These are phyloP conservation scores for Blastomussa wellsi DNA, from an alignment of 92 coral and sea anemone genomes.

Conservation along the genomic window DNA sequence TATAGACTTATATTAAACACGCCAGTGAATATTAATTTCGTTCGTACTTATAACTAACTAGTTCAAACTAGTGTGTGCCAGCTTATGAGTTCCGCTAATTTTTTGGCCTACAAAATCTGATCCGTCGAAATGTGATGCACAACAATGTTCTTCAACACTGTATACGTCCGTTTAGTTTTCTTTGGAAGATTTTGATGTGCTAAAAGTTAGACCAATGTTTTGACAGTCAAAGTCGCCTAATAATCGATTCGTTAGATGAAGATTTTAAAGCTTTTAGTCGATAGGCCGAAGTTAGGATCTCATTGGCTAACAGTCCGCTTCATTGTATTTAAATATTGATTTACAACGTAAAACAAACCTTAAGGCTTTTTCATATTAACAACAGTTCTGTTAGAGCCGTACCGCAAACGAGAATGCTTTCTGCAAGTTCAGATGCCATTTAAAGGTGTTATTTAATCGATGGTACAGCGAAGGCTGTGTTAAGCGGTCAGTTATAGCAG, in stretches of 20 bases:
- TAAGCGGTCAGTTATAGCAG: neutral
- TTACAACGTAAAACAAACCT: conserved; percentile 36
- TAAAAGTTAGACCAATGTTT: neutral
- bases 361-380: conserved; percentile 37
- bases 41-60: neutral
- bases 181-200: neutral
- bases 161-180: neutral
- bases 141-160: neutral
- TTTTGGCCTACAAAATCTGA: neutral
- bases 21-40: neutral
- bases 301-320: conserved; percentile 29
- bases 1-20: too few species aligned
- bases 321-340: conserved; percentile 54
- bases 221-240: neutral
- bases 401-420: neutral
- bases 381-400: conserved; percentile 19
- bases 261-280: conserved; percentile 12
- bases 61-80: too few species aligned
- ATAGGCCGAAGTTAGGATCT: neutral
- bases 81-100: neutral
- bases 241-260: conserved; percentile 1
- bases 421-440: conserved; percentile 13
- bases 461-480: neutral
- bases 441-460: conserved; percentile 33
- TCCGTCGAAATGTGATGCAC: neutral